Conservation (phyloP, 2,888 invertebrate species). For the Campaea margaritaria region DNA sequence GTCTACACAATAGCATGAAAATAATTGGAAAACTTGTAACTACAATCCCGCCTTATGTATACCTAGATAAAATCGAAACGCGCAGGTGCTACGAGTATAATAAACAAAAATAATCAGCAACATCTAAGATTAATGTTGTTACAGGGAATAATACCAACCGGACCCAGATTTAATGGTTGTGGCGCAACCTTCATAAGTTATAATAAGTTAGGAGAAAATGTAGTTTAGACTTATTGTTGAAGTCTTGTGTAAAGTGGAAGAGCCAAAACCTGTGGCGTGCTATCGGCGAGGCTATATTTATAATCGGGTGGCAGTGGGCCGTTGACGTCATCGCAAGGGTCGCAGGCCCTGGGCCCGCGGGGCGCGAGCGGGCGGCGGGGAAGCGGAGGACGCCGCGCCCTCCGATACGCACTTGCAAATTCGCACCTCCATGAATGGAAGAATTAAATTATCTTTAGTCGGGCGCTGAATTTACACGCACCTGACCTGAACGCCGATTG, state of each 20-base stretch:
- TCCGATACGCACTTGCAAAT: conserved; percentile 82
- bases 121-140: conserved; percentile 17
- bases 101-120: conserved; percentile 15
- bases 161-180: not conserved
- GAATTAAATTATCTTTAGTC: conserved; percentile 76
- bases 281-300: conserved; percentile 79
- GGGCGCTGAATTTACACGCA: conserved; percentile 65
- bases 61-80: not conserved
- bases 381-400: conserved; percentile 62
- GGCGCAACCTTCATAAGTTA: conserved; percentile 7
- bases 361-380: conserved; percentile 48
- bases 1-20: too few species aligned
- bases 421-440: conserved; percentile 83
- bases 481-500: conserved; percentile 64
- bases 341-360: conserved; percentile 50
- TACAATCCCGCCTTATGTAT: too few species aligned
- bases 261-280: conserved; percentile 81
- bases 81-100: conserved; percentile 8
- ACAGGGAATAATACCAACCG: conserved; percentile 4
- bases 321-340: conserved; percentile 78
- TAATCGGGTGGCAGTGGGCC: conserved; percentile 77
- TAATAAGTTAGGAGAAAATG: conserved; percentile 18
- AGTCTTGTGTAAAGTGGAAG: conserved; percentile 53
- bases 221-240: conserved; percentile 40
- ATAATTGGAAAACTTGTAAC: too few species aligned